Evolutionary conservation across 2,113 vertebrate species (phyloP).

Genomic region (Sebastes schlegelii): DNA sequence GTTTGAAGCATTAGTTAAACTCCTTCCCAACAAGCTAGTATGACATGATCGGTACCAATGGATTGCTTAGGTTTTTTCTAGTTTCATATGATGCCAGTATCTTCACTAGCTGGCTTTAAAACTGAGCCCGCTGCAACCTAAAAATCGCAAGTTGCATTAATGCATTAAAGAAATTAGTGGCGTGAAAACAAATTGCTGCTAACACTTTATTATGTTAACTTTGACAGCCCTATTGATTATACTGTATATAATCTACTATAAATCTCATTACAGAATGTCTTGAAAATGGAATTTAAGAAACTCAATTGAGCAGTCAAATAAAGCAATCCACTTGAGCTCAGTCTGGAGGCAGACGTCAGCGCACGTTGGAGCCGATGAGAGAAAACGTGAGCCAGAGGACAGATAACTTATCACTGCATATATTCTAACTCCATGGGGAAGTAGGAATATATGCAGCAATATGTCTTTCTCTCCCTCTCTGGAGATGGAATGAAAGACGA

Average conservation of each 20-base stretch:
- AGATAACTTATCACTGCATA: conserved; percentile 35
- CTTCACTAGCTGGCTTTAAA: too few species aligned
- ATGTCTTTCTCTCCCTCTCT: background rate
- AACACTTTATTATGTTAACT: too few species aligned
- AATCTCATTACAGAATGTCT: background rate
- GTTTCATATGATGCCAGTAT: too few species aligned
- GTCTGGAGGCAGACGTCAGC: background rate
- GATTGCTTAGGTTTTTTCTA: too few species aligned
- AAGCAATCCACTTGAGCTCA: background rate
- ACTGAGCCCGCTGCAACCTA: too few species aligned
- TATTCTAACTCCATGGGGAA: conserved; percentile 39
- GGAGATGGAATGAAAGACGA: conserved; percentile 17
- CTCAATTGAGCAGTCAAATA: background rate
- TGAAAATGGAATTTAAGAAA: background rate
- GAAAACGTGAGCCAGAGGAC: conserved; percentile 32
- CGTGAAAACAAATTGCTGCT: too few species aligned
- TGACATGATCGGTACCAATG: too few species aligned
- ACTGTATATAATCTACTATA: background rate
- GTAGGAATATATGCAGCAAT: conserved; percentile 18
- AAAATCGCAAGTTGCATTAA: too few species aligned
- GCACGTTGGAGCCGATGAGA: conserved; percentile 6
- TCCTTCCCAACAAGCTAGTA: too few species aligned
- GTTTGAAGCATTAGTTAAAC: too few species aligned
- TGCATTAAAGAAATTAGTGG: too few species aligned
- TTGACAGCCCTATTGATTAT: too few species aligned